Conservation (phyloP, 23 tunicate genomes). For the Botrylloides violaceus region DNA sequence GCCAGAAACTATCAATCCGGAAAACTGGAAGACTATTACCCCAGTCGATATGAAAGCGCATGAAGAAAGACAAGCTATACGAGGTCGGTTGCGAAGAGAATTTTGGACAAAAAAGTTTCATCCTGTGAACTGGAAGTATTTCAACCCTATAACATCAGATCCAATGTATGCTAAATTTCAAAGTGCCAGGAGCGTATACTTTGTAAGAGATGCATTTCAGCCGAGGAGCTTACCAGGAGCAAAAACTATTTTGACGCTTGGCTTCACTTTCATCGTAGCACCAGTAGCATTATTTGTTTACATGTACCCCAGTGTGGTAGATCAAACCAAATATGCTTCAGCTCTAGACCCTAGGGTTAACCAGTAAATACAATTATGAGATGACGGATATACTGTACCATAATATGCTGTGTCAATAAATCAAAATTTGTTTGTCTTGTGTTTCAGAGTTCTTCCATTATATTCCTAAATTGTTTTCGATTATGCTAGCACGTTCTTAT, state of each 20-base stretch:
- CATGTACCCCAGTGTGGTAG: background rate
- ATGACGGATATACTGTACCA: too few relatives aligned
- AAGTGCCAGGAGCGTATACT: constrained; percentile 14
- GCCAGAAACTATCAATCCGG: constrained; percentile 64
- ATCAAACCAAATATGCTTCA: background rate
- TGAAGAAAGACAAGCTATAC: constrained; percentile 46
- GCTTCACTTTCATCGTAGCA: background rate
- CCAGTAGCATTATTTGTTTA: background rate
- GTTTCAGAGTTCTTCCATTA: too few relatives aligned
- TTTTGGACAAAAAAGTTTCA: constrained; percentile 63
- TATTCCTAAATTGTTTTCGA: too few relatives aligned
- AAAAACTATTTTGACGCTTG: background rate
- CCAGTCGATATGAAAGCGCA: constrained; percentile 61
- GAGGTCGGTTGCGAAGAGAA: constrained; percentile 66
- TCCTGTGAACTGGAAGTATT: constrained; percentile 51
- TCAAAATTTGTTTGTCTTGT: too few relatives aligned
- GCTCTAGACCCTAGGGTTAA: background rate
- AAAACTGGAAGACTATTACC: constrained; percentile 67
- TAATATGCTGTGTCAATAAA: too few relatives aligned
- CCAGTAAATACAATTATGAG: too few relatives aligned
- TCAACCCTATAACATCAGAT: constrained; percentile 29
- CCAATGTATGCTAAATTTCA: constrained; percentile 17
- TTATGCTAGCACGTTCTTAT: too few relatives aligned
- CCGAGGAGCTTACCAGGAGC: background rate
- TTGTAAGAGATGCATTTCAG: background rate